Evolutionary conservation across 2,797 vertebrate genomes (phyloP), one percentile per base, ranked within the genome.

Genomic region (Austrolebias charrua): DNA sequence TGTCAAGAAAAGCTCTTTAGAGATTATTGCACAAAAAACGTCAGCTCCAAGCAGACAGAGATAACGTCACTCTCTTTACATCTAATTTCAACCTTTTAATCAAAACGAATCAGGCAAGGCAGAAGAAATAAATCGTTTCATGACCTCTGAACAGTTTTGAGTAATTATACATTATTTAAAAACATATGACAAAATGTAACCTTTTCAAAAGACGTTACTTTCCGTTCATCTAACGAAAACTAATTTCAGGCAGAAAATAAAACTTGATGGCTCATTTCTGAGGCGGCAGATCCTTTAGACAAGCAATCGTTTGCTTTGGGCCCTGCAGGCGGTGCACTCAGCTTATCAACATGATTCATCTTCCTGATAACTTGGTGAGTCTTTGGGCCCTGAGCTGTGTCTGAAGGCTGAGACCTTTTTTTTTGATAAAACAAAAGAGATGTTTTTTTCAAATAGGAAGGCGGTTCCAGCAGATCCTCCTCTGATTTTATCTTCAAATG

Each of bases 261-360:
- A 51, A 52, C 64, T 38, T 54, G 63, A 69, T 68, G 50, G 49
- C 64, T 59, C 61, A 9, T 45, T 65, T n/a, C n/a, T n/a, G 16
- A 45, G 44, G 8, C 10, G 35, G 35, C 44, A 45, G 44, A 45
- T 45, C 9, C 13, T 12, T 20, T 4, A 56, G 66, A 81, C 52
- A 66, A 53, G 59, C 77, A 66, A 63, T 68, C 53, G n/a, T n/a
- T n/a, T 63, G 58, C 71, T n/a, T n/a, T 55, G 16, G 73, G 69
- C 75, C 73, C 60, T 60, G 5, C 69, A 75, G 67, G 76, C 82
- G 60, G 56, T 58, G 80, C 79, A 51, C 79, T 81, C 71, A 63
- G 55, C 60, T 78, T 81, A 86, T 87, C 84, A 81, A 42, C 24
- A 45, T 44, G 83, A 85, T 87, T 60, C 74, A 84, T 86, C 81